Conservation (phyloP, 1,140 invertebrate species). For the Elymnias hypermnestra region DNA sequence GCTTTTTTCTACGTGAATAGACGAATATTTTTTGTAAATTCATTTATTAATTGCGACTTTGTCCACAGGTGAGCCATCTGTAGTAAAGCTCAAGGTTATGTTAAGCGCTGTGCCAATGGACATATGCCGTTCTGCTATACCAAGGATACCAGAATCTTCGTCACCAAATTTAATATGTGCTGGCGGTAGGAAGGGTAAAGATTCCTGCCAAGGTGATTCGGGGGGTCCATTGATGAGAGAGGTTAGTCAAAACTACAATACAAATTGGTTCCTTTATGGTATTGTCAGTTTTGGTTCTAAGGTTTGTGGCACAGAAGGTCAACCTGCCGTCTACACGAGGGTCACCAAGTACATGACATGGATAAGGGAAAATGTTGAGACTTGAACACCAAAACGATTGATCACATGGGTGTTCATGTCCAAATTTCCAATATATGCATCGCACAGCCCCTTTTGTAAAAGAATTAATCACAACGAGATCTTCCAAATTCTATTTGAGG, state of each 20-base stretch:
- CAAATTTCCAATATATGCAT: too few relatives aligned
- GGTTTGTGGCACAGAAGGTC: slow-evolving; percentile 60
- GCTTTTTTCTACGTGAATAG: too few relatives aligned
- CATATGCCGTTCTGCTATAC: slow-evolving; percentile 21
- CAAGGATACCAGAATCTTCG: background rate
- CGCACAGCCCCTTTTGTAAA: too few relatives aligned
- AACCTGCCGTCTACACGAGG: slow-evolving; percentile 75
- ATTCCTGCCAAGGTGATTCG: slow-evolving; percentile 39
- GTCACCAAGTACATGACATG: slow-evolving; percentile 74
- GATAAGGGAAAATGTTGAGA: slow-evolving; percentile 45
- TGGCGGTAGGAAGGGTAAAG: slow-evolving; percentile 30
- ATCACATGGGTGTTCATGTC: too few relatives aligned
- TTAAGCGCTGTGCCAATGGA: slow-evolving; percentile 27
- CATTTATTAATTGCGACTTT: too few relatives aligned
- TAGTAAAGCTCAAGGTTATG: slow-evolving; percentile 31
- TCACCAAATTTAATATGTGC: slow-evolving; percentile 68
- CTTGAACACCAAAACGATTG: background rate
- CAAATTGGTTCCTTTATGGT: slow-evolving; percentile 66
- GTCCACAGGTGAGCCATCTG: slow-evolving; percentile 28
- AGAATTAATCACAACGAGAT: too few relatives aligned
- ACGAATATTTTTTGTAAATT: too few relatives aligned
- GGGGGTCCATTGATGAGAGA: slow-evolving; percentile 50
- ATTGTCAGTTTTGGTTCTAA: slow-evolving; percentile 76
- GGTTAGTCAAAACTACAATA: slow-evolving; percentile 23
- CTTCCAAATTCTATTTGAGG: too few relatives aligned